Evolutionary conservation across 2,888 invertebrate species (phyloP).

Genomic region (Chrysolina oricalcia): DNA sequence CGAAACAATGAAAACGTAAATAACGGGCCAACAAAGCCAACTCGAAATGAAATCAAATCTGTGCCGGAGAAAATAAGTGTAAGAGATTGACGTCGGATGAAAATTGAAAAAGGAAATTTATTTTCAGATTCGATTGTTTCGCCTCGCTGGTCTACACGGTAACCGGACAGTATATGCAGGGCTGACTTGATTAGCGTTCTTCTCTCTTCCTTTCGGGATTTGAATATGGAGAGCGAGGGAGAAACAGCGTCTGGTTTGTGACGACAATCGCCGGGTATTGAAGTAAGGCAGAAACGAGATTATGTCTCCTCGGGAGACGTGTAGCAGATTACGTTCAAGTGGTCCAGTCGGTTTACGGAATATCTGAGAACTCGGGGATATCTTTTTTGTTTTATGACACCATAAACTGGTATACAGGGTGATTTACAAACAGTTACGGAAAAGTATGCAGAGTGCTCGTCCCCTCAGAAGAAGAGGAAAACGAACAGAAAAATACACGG

Average conservation of each 20-base stretch:
- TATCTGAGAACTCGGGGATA: too few relatives aligned
- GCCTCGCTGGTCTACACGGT: slow-evolving; percentile 67
- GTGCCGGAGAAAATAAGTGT: slow-evolving; percentile 72
- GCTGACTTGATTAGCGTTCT: slow-evolving; percentile 40
- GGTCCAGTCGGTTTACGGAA: background rate
- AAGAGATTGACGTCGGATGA: slow-evolving; percentile 72
- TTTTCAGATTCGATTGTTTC: slow-evolving; percentile 73
- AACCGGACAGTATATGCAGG: slow-evolving; percentile 60
- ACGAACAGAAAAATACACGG: too few relatives aligned
- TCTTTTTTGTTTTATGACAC: too few relatives aligned
- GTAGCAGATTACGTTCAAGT: slow-evolving; percentile 1
- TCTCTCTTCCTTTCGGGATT: background rate
- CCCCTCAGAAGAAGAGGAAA: too few relatives aligned
- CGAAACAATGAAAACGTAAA: slow-evolving; percentile 70
- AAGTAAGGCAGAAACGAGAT: slow-evolving; percentile 10
- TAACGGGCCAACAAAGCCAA: slow-evolving; percentile 67
- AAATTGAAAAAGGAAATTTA: slow-evolving; percentile 75
- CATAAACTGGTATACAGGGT: too few relatives aligned
- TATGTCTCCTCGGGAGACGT: slow-evolving; percentile 2
- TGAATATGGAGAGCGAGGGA: slow-evolving; percentile 4
- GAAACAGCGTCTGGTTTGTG: background rate
- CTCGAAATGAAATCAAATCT: slow-evolving; percentile 71
- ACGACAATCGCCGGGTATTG: slow-evolving; percentile 12
- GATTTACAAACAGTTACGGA: too few relatives aligned
- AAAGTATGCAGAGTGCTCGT: too few relatives aligned